Conservation (phyloP, 2,113 vertebrate genomes). For the Scatophagus argus region DNA sequence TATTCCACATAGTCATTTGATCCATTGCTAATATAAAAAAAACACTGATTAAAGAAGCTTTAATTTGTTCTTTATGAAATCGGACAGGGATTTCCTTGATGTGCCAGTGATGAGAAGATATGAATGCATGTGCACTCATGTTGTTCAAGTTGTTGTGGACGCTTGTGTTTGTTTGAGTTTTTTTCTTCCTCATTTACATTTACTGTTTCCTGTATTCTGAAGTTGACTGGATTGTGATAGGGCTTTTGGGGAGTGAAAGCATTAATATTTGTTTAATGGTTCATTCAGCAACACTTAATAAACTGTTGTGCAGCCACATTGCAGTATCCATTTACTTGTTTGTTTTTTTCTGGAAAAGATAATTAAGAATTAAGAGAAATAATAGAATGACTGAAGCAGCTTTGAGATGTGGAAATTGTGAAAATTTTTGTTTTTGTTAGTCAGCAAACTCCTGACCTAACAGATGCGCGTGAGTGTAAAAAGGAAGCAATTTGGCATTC, state of each 20-base stretch:
- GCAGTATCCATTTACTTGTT: not conserved
- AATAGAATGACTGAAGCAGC: not conserved
- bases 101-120: no score
- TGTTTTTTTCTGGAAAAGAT: not conserved
- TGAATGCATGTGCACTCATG: no score
- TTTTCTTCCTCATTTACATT: not conserved
- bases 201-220: no score
- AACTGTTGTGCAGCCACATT: no score
- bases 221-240: no score
- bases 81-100: not conserved
- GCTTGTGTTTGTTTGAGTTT: no score
- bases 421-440: not conserved
- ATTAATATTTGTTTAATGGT: not conserved
- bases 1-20: not conserved
- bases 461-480: not conserved
- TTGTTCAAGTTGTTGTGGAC: no score
- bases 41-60: not conserved
- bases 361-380: not conserved
- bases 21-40: not conserved
- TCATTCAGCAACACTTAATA: not conserved
- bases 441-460: conserved; percentile 3
- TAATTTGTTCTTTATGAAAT: not conserved
- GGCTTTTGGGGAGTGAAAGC: not conserved
- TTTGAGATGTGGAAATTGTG: not conserved
- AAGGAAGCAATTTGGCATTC: not conserved